A percentile compares a stretch with the other conserved stretches of the same genome.
Evolutionary conservation across 2,888 invertebrate genomes (phyloP).

Genomic region (Patella depressa): DNA sequence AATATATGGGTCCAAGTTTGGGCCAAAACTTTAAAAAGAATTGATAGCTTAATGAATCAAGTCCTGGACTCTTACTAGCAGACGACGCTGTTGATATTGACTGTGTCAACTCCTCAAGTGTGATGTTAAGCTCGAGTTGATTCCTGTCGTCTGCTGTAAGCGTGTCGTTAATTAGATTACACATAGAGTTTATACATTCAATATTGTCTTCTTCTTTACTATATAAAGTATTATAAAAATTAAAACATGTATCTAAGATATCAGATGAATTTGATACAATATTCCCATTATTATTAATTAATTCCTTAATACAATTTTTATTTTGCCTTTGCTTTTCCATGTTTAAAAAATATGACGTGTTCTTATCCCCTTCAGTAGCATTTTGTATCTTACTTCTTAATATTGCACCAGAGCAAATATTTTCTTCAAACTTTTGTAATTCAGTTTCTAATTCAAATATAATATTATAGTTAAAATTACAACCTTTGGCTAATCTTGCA

Average conservation of each 20-base stretch:
- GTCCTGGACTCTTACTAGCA: conserved; percentile 25
- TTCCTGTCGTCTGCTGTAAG: neutral
- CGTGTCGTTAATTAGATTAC: neutral
- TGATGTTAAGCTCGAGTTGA: conserved; percentile 6
- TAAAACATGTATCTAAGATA: neutral
- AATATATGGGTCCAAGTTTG: conserved; percentile 18
- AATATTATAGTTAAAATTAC: neutral
- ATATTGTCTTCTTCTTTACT: neutral
- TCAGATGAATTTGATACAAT: neutral
- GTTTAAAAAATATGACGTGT: neutral
- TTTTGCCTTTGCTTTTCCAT: neutral
- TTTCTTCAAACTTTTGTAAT: neutral
- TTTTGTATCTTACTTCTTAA: neutral
- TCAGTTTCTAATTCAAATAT: neutral
- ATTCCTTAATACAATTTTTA: neutral
- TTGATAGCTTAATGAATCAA: conserved; percentile 3
- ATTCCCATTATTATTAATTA: neutral
- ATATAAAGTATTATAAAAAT: neutral
- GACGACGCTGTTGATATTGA: conserved; percentile 29
- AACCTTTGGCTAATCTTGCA: neutral
- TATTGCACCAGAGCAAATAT: neutral
- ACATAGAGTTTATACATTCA: neutral
- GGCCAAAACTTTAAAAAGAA: conserved; percentile 13
- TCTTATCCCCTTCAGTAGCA: neutral
- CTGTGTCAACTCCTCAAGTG: conserved; percentile 6